Evolutionary conservation across 2,113 vertebrate genomes (phyloP).

Genomic region (Zingel zingel): DNA sequence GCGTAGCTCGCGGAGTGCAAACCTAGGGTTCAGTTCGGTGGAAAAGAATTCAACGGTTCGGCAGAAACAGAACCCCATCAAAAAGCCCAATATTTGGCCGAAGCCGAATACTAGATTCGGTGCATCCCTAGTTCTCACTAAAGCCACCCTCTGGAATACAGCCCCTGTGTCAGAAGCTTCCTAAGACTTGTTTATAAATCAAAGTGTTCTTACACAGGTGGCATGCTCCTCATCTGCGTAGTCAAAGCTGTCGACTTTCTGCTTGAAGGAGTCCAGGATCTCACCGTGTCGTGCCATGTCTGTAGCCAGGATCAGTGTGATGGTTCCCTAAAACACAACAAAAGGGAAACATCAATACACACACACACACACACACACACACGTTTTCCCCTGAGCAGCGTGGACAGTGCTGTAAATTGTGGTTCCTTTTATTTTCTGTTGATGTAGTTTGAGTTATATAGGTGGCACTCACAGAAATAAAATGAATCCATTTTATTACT

Average conservation of each 20-base stretch:
- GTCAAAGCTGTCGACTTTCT: slow-evolving; percentile 91
- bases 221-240: slow-evolving; percentile 91
- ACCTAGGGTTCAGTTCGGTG: too few species aligned
- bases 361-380: not conserved
- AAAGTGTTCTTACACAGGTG: slow-evolving; percentile 73
- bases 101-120: too few species aligned
- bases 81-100: too few species aligned
- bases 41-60: too few species aligned
- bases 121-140: too few species aligned
- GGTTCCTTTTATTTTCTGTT: not conserved
- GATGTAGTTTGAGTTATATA: not conserved
- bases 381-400: not conserved
- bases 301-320: slow-evolving; percentile 94
- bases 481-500: too few species aligned
- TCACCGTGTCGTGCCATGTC: slow-evolving; percentile 96
- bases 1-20: too few species aligned
- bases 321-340: slow-evolving; percentile 87
- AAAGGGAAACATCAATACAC: not conserved
- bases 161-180: too few species aligned
- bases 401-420: not conserved
- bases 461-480: too few species aligned
- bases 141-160: too few species aligned
- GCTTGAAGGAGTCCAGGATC: slow-evolving; percentile 94
- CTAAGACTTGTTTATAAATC: not conserved
- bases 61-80: too few species aligned